These are phyloP conservation scores for Phymanthus crucifer DNA, from an alignment of 92 coral and sea anemone species.

Conservation along the genomic window DNA sequence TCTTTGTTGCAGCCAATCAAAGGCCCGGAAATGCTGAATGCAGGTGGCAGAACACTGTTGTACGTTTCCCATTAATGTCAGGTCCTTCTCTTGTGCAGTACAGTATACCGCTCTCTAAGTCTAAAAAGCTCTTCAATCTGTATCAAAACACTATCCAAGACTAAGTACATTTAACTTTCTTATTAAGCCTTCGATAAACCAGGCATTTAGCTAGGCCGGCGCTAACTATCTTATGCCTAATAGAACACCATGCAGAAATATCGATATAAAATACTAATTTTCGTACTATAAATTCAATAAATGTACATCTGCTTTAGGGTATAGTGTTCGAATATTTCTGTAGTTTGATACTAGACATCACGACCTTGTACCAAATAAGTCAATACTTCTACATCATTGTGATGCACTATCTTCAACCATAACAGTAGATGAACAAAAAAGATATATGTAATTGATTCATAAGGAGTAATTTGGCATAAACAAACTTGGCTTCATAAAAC, in stretches of 20 bases:
- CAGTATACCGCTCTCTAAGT: too few species aligned
- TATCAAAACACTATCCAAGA: not conserved
- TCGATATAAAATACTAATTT: not conserved
- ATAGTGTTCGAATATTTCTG: not conserved
- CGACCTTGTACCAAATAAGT: constrained; percentile 1
- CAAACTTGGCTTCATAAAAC: not conserved
- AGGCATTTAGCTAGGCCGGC: not conserved
- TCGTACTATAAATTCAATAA: not conserved
- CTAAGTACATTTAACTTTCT: not conserved
- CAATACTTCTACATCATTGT: constrained; percentile 23
- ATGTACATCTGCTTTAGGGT: constrained; percentile 8
- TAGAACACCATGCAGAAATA: not conserved
- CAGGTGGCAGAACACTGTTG: not conserved
- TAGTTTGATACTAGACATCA: constrained; percentile 12
- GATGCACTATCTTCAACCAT: constrained; percentile 19
- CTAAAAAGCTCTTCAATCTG: too few species aligned
- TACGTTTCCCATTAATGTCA: too few species aligned
- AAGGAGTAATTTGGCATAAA: not conserved
- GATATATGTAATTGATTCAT: too few species aligned
- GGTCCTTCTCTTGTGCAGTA: too few species aligned
- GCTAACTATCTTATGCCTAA: not conserved
- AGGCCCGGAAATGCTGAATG: not conserved
- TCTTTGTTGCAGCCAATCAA: not conserved
- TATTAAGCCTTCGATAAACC: not conserved
- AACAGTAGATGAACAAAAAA: not conserved